A percentile compares a stretch with the other conserved stretches of the same genome.
Conservation (phyloP, 2,888 invertebrate species). For the Pseudolycoriella hygida region DNA sequence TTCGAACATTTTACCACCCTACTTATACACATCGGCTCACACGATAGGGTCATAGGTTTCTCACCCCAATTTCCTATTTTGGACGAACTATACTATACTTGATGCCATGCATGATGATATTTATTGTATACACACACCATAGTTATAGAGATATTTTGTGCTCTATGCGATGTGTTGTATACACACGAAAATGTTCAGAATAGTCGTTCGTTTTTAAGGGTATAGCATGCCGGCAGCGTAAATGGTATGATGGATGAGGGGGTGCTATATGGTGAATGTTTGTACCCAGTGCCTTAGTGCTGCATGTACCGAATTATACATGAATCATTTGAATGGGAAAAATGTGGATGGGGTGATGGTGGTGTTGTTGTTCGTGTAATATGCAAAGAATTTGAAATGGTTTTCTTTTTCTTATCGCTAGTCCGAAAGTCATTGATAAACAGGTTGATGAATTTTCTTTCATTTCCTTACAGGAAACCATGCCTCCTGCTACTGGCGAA, state of each 20-base stretch:
- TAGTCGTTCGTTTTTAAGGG: no score
- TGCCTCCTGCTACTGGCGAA: conserved; percentile 16
- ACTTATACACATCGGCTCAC: not conserved
- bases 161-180: not conserved
- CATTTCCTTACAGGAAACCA: conserved; percentile 12
- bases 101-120: not conserved
- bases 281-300: not conserved
- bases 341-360: no score
- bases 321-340: not conserved
- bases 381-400: not conserved
- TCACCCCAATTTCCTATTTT: conserved; percentile 4
- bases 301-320: not conserved
- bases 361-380: not conserved
- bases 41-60: conserved; percentile 3
- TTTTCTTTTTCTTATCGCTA: not conserved
- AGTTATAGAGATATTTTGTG: not conserved
- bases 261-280: not conserved
- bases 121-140: not conserved
- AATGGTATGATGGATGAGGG: not conserved
- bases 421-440: not conserved
- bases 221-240: no score
- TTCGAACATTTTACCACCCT: not conserved
- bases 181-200: not conserved
- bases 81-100: conserved; percentile 1
- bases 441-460: not conserved